phyloP scores from a whole-genome alignment of 2,888 invertebrate genomes.

The Cynaeus angustus region DNA sequence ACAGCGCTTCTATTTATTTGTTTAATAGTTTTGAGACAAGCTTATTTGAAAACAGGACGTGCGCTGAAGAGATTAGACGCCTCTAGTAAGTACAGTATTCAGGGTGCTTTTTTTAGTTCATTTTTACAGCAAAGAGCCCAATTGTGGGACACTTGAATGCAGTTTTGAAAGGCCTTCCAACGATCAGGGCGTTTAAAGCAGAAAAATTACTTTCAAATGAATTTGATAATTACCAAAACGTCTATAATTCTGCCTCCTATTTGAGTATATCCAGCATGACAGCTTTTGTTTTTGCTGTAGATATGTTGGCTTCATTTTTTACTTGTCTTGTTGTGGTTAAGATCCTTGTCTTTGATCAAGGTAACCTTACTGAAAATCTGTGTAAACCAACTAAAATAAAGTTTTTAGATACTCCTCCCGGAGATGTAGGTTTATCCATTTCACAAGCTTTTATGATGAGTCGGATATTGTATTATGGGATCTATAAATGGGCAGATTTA shows the following conservation, averaged over 20 bases:
- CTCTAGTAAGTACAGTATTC: slow-evolving; percentile 20
- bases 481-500: no score
- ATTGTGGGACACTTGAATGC: slow-evolving; percentile 61
- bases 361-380: slow-evolving; percentile 24
- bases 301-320: slow-evolving; percentile 24
- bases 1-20: neutral
- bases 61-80: slow-evolving; percentile 50
- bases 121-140: slow-evolving; percentile 59
- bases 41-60: neutral
- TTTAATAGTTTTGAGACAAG: neutral
- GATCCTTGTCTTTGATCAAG: slow-evolving; percentile 34
- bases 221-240: slow-evolving; percentile 60
- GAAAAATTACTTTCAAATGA: slow-evolving; percentile 57
- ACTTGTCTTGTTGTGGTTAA: slow-evolving; percentile 22
- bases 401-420: no score
- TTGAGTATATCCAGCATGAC: slow-evolving; percentile 56
- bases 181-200: slow-evolving; percentile 59
- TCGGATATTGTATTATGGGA: no score
- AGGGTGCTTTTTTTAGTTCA: slow-evolving; percentile 18
- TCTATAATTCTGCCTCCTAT: slow-evolving; percentile 57
- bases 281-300: slow-evolving; percentile 62
- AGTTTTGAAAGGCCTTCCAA: slow-evolving; percentile 62
- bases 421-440: no score
- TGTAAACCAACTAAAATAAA: slow-evolving; percentile 71
- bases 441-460: no score